A percentile compares a stretch with the other conserved stretches of the same genome.
phyloP scores from a whole-genome alignment of 2,888 invertebrate genomes.

The Eilema sororculum region DNA sequence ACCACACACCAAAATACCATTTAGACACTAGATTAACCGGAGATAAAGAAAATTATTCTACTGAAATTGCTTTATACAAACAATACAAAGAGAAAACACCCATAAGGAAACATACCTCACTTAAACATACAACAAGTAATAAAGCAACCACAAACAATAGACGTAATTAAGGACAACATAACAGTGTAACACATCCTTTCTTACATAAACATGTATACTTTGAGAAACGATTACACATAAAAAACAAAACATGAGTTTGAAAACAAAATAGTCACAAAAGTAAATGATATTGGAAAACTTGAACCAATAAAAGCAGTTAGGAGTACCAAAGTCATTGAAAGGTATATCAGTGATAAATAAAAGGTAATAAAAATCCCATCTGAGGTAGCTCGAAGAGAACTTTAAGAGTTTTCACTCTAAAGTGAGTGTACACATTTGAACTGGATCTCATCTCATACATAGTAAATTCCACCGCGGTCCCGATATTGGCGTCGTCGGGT shows the following conservation, averaged over 20 bases:
- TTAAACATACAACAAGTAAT: slow-evolving; percentile 21
- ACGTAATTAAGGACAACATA: slow-evolving; percentile 36
- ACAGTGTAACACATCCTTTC: slow-evolving; percentile 20
- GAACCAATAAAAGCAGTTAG: slow-evolving; percentile 29
- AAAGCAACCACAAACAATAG: slow-evolving; percentile 30
- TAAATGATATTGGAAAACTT: slow-evolving; percentile 21
- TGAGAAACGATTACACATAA: slow-evolving; percentile 17
- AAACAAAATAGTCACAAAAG: slow-evolving; percentile 24
- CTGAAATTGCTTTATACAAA: slow-evolving; percentile 14
- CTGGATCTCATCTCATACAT: slow-evolving; percentile 58
- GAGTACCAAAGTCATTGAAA: slow-evolving; percentile 40
- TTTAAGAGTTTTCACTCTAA: slow-evolving; percentile 51
- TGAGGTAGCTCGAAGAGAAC: slow-evolving; percentile 40
- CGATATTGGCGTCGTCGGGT: slow-evolving; percentile 47
- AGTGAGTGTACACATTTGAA: slow-evolving; percentile 51
- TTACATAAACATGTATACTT: slow-evolving; percentile 23
- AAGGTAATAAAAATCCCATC: slow-evolving; percentile 59
- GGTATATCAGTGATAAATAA: slow-evolving; percentile 54
- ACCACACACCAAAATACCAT: neutral
- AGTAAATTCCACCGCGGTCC: slow-evolving; percentile 50
- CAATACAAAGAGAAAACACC: slow-evolving; percentile 15
- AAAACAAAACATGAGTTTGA: neutral
- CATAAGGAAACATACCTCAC: slow-evolving; percentile 27
- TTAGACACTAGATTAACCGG: slow-evolving; percentile 5
- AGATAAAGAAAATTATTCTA: slow-evolving; percentile 6